Evolutionary conservation across 2,113 vertebrate species (phyloP), one percentile per base, ranked within the genome.

Genomic region (Hyla sarda): DNA sequence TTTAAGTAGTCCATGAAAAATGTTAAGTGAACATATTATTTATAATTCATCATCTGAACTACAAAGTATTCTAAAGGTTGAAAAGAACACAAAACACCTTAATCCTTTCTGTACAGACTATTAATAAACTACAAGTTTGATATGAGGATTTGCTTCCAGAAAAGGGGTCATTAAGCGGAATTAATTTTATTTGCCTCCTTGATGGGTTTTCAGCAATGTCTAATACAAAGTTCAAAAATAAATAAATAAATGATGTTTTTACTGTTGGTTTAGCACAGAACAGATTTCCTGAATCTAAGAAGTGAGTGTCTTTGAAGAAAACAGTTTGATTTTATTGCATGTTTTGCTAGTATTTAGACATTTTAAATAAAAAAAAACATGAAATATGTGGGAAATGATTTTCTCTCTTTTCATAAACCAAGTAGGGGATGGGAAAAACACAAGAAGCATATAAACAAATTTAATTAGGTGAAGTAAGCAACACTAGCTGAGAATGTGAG

Each of bases 381-480:
- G 48, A 82, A 71, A 80, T 60, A 60, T 28, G 25, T 72, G 48
- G 30, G 52, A 83, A 52, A 81, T 81, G 19, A 81, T 81, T 81
- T 81, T 48, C 19, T 76, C 7, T 41, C 82, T 83, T 83, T 74
- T 74, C 50, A 83, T 74, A 74, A 74, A 74, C 13, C 37, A 1
- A 83, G 52, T 45, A 83, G 52, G 14, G 28, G 65, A 82, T 50
- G 52, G 82, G 69, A 83, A 83, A 60, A 67, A 83, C 48, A 72
- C 23, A 30, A 71, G 52, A 83, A 41, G 69, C 41, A 69, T 73
- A 73, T 41, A 83, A 83, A 83, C 69, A 83, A 83, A 74, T 83
- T 71, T 83, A 73, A 83, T 73, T 73, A 83, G 69, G 50, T 60
- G 52, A 73, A 83, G 75, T 83, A 74, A 83, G 71, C 67, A 74